Base-by-base conservation (phyloP, 2,113 vertebrate species). In the Sebastes schlegelii region DNA sequence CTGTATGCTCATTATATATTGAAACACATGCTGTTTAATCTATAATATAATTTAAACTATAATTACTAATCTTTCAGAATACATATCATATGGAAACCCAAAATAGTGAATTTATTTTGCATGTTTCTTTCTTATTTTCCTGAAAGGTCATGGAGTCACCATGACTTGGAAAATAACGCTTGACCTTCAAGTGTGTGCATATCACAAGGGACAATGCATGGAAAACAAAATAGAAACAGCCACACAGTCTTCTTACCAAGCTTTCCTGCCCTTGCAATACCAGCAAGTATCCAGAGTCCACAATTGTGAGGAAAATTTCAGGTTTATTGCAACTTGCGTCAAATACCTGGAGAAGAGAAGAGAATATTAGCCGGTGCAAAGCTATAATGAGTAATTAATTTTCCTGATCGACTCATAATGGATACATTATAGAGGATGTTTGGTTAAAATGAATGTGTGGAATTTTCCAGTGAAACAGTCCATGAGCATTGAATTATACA, bases 231-330 rank as follows among this genome's bases (percentile, higher is more conserved):
- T 12, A 7, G 60, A 4, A 54, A 1, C 42, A 14, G 46, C 9
- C 6, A 79, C 6, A 73, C 0, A 52, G 57, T 67, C 12, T 16
- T 60, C 96, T 93, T 95, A 98, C 97, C 96, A 98, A 88, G 17
- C 97, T 92, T n/a, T 95, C 94, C 61, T 95, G 85, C 60, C 95
- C 96, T 88, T 96, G 97, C 14, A 95, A 93, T 85, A 98, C 94
- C 78, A 98, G 94, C 90, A 98, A 95, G 92, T 97, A 96, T 74
- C 97, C 97, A 52, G 96, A 96, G 49, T 95, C 92, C 82, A 97
- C 91, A 52, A 99, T 93, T 17, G 91, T 96, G 62, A 98, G 90
- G 82, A 94, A 46, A 61, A 99, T 92, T 61, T 79, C 58, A 6
- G 95, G 96, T 49, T 95, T 94, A 54, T 95, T 93, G 74, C 89